Conservation (phyloP, 2,888 invertebrate species). For the Pheosia tremula region DNA sequence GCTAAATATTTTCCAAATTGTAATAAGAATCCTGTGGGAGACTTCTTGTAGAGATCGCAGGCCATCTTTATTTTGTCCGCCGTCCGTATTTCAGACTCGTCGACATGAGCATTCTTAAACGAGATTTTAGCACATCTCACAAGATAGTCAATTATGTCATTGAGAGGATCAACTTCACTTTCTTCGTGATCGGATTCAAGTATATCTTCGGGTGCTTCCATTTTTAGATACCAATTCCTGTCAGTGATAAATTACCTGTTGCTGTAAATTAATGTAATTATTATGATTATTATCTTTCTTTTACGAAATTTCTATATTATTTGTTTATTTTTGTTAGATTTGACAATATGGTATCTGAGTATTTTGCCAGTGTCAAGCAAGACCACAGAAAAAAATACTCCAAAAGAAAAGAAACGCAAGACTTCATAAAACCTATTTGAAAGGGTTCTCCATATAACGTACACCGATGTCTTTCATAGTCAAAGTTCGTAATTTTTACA, state of each 20-base stretch:
- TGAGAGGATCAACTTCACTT: slow-evolving; percentile 63
- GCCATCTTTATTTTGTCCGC: slow-evolving; percentile 90
- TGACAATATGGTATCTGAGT: too few relatives aligned
- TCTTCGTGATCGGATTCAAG: slow-evolving; percentile 35
- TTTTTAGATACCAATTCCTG: neutral
- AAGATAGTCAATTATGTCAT: slow-evolving; percentile 86
- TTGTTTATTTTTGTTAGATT: too few relatives aligned
- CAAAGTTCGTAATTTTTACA: too few relatives aligned
- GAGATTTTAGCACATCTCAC: slow-evolving; percentile 85
- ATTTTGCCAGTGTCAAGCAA: too few relatives aligned
- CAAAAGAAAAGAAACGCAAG: too few relatives aligned
- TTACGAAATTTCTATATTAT: too few relatives aligned
- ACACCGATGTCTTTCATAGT: too few relatives aligned
- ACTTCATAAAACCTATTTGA: too few relatives aligned
- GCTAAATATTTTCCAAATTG: slow-evolving; percentile 91
- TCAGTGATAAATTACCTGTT: neutral
- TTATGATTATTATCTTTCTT: too few relatives aligned
- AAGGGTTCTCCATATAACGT: too few relatives aligned
- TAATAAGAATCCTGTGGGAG: slow-evolving; percentile 88
- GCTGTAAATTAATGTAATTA: too few relatives aligned
- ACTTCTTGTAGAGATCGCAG: slow-evolving; percentile 85
- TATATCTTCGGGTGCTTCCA: slow-evolving; percentile 15
- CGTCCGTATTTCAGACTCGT: slow-evolving; percentile 89
- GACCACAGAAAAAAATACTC: too few relatives aligned
- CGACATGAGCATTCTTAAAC: slow-evolving; percentile 93